Evolutionary conservation across 2,888 invertebrate species (phyloP), one percentile per base, ranked within the genome.

Genomic region (Buathra laborator): DNA sequence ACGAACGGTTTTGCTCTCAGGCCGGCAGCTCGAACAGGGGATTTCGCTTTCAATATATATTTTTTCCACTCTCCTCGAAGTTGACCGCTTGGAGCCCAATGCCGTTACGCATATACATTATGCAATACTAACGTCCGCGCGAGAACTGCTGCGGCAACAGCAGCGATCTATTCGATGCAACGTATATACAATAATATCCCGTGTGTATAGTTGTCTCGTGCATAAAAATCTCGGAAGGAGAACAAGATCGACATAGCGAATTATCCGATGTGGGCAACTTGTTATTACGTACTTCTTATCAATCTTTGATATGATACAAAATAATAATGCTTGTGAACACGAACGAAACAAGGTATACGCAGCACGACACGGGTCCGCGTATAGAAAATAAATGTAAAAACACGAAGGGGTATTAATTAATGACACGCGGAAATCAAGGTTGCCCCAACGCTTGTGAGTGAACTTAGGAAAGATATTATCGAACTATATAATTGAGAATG

Each of bases 41-140:
- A 89, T 90, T 90, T 89, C 89, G 87, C 89, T 90, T 90, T 89
- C 89, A 88, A 90, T 87, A 89, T 89, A 89, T 90, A 43, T 81
- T 51, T 82, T 53, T 88, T 86, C 81, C 86, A 78, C 84, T 87
- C 84, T 74, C 29, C 43, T 56, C 71, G 71, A 32, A 59, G 72
- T 56, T 10, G 56, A n/a, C 72, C 43, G 80, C 81, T 37, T 24
- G 19, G 83, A 84, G 82, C 86, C 84, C 87, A 83, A 83, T 83
- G 86, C 79, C 81, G 86, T 85, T 86, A 80, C 83, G 80, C 84
- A 84, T 84, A 86, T 56, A 24, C 87, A 89, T 88, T 89, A 82
- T 71, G 77, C 76, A 81, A 77, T 48, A 43, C 59, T n/a, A 56
- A 53, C 48, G 67, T 29, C 56, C n/a, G 64, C 19, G 59, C 74